Conservation (phyloP, 2,888 invertebrate genomes). For the Sthenelais limicola region DNA sequence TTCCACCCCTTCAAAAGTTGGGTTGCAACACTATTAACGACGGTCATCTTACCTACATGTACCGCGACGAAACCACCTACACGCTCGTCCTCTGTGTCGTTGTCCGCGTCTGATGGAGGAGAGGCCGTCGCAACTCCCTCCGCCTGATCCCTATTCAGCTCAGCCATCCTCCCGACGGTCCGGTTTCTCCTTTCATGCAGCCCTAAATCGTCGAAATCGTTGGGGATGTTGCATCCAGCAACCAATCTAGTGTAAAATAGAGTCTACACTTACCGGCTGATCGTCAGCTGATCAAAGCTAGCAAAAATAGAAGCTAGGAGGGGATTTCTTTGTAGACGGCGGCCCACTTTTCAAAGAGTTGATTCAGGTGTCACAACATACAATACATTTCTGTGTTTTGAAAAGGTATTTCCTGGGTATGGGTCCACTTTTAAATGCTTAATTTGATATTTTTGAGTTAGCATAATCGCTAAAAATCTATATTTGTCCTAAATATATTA, state of each 20-base stretch:
- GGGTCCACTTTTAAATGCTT: background rate
- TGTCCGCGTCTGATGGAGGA: background rate
- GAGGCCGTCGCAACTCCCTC: background rate
- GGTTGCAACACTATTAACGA: background rate
- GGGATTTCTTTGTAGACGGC: background rate
- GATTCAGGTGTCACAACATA: background rate
- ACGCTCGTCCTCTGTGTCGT: conserved; percentile 3
- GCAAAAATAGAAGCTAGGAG: too few relatives aligned
- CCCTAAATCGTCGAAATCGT: too few relatives aligned
- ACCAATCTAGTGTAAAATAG: too few relatives aligned
- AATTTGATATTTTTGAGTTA: too few relatives aligned
- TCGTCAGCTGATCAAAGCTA: too few relatives aligned
- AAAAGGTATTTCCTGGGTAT: background rate
- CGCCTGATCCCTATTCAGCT: background rate
- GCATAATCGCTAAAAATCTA: too few relatives aligned
- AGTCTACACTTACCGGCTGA: too few relatives aligned
- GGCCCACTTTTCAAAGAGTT: background rate
- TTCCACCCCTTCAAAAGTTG: too few relatives aligned
- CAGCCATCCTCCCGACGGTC: background rate
- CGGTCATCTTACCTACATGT: conserved; percentile 13
- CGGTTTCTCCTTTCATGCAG: conserved; percentile 9
- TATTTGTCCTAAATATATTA: too few relatives aligned
- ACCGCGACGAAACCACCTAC: conserved; percentile 24
- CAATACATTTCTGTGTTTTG: background rate
- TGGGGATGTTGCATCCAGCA: too few relatives aligned